These are phyloP conservation scores for Grus americana DNA, from an alignment of 2,113 vertebrate genomes.

Conservation along the genomic window DNA sequence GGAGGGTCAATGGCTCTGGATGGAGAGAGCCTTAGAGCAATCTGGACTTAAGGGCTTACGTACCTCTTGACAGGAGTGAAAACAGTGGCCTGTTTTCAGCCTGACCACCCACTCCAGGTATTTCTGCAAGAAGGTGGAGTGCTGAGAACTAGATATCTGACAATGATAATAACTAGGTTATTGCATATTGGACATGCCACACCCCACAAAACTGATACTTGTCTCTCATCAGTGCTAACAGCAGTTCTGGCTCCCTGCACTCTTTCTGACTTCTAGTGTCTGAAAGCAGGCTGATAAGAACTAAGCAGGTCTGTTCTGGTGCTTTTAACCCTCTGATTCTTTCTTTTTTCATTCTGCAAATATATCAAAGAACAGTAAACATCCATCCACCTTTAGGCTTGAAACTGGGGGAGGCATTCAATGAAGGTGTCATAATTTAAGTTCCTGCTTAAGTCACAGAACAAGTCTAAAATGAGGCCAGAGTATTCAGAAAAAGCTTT, in stretches of 20 bases:
- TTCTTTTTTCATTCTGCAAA: slow-evolving; percentile 1
- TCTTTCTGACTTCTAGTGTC: neutral
- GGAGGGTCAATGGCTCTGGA: neutral
- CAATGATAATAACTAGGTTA: neutral
- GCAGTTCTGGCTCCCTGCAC: neutral
- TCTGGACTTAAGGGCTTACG: neutral
- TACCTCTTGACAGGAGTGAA: neutral
- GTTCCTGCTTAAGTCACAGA: neutral
- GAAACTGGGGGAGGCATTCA: neutral
- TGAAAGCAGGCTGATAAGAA: neutral
- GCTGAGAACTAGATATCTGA: neutral
- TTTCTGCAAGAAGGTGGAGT: neutral
- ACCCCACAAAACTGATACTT: neutral
- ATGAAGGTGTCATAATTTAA: neutral
- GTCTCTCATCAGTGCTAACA: neutral
- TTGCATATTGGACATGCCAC: neutral
- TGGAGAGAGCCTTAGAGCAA: neutral
- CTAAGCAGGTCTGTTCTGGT: neutral
- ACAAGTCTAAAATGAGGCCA: neutral
- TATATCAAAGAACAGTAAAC: neutral
- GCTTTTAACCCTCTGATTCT: neutral
- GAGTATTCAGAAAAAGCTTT: neutral
- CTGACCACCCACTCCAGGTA: neutral
- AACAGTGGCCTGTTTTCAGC: neutral
- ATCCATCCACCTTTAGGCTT: neutral